Percentiles rank a stretch among this genome's conserved stretches.
Evolutionary conservation across 2,113 vertebrate genomes (phyloP).

Genomic region (Pristiophorus japonicus): DNA sequence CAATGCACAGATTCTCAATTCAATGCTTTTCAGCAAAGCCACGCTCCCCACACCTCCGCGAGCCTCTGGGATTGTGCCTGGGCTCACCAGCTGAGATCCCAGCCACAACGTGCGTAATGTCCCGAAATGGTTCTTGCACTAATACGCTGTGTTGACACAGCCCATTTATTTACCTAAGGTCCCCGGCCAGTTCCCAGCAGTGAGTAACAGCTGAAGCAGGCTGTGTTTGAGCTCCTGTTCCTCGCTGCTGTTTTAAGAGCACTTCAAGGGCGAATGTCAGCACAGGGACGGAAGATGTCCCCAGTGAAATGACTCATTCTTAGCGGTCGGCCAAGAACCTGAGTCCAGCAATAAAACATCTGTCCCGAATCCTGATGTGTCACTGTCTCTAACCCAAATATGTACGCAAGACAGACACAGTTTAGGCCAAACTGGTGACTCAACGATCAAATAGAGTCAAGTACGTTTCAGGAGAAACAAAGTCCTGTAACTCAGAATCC

Average conservation of each 20-base stretch:
- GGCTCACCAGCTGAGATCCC: background rate
- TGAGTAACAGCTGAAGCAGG: background rate
- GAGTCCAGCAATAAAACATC: background rate
- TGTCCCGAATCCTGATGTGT: background rate
- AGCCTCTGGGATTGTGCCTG: background rate
- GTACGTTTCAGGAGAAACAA: background rate
- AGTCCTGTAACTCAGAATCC: background rate
- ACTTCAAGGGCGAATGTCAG: background rate
- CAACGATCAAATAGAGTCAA: background rate
- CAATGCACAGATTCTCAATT: background rate
- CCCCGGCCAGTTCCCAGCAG: background rate
- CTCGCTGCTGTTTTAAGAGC: conserved; percentile 12
- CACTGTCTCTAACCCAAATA: background rate
- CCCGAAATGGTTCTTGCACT: background rate
- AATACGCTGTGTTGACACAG: background rate
- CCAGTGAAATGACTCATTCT: background rate
- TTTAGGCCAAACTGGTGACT: background rate
- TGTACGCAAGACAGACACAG: background rate
- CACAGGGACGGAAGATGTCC: background rate
- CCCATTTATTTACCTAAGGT: conserved; percentile 21
- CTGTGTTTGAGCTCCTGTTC: background rate
- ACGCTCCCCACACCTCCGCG: background rate
- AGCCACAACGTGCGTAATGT: background rate
- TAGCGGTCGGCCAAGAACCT: background rate
- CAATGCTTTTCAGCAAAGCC: too few species aligned